phyloP scores from a whole-genome alignment of 2,888 invertebrate genomes.

The Oligia strigilis region DNA sequence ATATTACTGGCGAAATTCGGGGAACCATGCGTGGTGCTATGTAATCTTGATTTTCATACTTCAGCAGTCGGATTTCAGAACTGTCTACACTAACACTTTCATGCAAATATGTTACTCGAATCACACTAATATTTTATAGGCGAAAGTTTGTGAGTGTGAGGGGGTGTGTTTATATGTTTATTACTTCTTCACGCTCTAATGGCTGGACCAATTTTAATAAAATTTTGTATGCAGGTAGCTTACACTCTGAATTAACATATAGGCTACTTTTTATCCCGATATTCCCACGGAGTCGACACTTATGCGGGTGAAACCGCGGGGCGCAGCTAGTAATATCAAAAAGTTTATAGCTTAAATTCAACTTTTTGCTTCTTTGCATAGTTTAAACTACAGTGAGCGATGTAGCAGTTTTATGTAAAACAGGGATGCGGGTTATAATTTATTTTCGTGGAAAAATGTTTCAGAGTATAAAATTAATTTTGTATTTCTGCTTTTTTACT shows the following conservation, averaged over 20 bases:
- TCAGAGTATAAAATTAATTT: slow-evolving; percentile 13
- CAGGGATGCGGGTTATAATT: slow-evolving; percentile 27
- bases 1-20: neutral
- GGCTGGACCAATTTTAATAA: no score
- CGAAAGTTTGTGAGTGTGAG: no score
- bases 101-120: slow-evolving; percentile 5
- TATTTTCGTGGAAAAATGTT: slow-evolving; percentile 27
- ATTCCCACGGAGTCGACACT: no score
- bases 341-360: slow-evolving; percentile 13
- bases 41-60: neutral
- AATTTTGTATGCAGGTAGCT: no score
- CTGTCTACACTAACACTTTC: neutral
- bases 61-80: neutral
- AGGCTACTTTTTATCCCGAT: no score
- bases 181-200: no score
- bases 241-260: no score
- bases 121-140: no score
- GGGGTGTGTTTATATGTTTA: no score
- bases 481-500: slow-evolving; percentile 12
- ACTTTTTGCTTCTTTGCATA: slow-evolving; percentile 26
- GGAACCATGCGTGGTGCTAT: no score
- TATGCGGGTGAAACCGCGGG: no score
- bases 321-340: slow-evolving; percentile 3
- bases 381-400: slow-evolving; percentile 13
- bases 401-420: slow-evolving; percentile 38